phyloP scores from a whole-genome alignment of 2,113 vertebrate genomes.

The Epinephelus cyanopodus region DNA sequence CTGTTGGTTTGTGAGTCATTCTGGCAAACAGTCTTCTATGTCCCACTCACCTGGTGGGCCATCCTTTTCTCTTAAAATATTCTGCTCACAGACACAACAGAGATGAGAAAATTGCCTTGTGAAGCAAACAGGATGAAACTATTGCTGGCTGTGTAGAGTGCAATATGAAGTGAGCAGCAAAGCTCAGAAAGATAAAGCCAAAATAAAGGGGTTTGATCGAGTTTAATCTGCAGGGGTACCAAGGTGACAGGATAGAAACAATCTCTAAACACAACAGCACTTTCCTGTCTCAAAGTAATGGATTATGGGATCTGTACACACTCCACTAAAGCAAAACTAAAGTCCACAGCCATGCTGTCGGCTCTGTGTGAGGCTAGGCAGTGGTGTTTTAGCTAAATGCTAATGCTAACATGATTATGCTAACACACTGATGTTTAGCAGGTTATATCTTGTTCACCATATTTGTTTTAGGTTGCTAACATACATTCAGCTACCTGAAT shows the following conservation, averaged over 20 bases:
- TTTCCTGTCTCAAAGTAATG: not conserved
- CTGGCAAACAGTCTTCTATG: not conserved
- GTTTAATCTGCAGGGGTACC: conserved; percentile 25
- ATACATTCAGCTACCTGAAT: too few relatives aligned
- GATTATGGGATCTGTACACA: conserved; percentile 4
- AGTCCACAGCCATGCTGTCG: not conserved
- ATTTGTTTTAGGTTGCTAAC: too few relatives aligned
- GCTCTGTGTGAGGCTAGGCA: not conserved
- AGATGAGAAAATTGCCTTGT: conserved; percentile 50
- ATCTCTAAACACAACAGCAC: not conserved
- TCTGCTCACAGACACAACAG: conserved; percentile 16
- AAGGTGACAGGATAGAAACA: conserved; percentile 15
- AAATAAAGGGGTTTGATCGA: conserved; percentile 35
- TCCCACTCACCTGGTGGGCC: not conserved
- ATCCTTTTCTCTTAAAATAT: conserved; percentile 10
- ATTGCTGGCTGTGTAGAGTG: conserved; percentile 16
- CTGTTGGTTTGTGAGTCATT: not conserved
- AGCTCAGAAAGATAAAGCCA: conserved; percentile 4
- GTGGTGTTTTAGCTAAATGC: too few relatives aligned
- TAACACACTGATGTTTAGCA: too few relatives aligned
- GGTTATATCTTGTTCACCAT: too few relatives aligned
- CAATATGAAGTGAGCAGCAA: conserved; percentile 40
- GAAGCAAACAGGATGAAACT: conserved; percentile 12
- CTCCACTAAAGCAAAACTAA: not conserved
- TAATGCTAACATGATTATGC: too few relatives aligned